Base-by-base conservation (phyloP, 2,888 invertebrate genomes). In the Caenorhabditis uteleia region DNA sequence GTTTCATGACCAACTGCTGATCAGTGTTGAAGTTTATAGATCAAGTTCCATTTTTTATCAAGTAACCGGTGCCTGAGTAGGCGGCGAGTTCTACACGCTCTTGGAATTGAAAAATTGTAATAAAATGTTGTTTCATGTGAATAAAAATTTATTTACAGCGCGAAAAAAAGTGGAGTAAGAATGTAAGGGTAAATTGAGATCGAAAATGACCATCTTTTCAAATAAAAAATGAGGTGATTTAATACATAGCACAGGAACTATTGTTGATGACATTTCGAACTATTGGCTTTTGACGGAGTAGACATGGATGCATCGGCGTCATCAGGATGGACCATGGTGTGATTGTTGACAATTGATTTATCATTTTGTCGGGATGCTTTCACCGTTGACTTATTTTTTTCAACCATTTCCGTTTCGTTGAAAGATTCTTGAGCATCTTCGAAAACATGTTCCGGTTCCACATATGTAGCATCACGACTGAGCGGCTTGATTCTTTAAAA, bases 381-480 rank as follows among this genome's bases (percentile, higher is more conserved):
- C 5, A 40, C 23, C 6, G 2, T 3, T 40, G n/a, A 8, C 6
- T 14, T 20, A 20, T 20, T 38, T 20, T 8, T 4, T 20, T 25
- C 4, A 25, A 25, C 2, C 23, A 40, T 27, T 5, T 18, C 39
- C 20, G 39, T 4, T 23, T 5, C 43, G 14, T 18, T 10, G 20
- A 45, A 45, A 10, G 29, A 45, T 20, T 45, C 27, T 16, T 8
- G 26, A 4, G 45, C 45, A 33, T 45, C 45, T n/a, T 20, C 45
- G 21, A 45, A 45, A n/a, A 5, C 23, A 10, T 14, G 21, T 31
- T 45, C 29, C 4, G 31, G 16, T 10, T 45, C 21, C 10, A 43
- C 27, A 20, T 16, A 31, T 2, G 31, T 45, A 4, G 18, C 3
- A n/a, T 45, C 45, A n/a, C 45, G 45, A 33, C 45, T 45, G 29